Evolutionary conservation across 1,140 invertebrate species (phyloP), one percentile per base, ranked within the genome.

Genomic region (Drosophila orena): DNA sequence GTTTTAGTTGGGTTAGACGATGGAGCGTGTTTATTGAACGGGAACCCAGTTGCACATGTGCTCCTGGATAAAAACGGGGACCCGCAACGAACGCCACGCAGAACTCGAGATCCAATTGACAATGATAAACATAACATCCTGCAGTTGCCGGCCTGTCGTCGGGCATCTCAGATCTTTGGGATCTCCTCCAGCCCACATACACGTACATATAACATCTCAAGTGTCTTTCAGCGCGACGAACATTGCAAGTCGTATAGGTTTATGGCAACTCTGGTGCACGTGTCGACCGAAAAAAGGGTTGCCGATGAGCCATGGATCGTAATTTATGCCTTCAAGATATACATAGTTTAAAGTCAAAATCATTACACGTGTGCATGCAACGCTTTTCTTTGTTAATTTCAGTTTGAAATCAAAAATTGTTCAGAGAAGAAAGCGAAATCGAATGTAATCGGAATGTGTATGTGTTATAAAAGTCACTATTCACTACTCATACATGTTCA

Each of bases 51-150:
- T 20, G 46, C 60, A 68, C 64, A 68, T 65, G 46, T 64, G 59
- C 14, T 11, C 20, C 30, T 49, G 17, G 14, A 8, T 14, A 27
- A 14, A 34, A 43, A 1, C 37, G 40, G 55, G 55, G 54, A 79
- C 58, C 79, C 79, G 78, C 79, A 71, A 27, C 59, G 61, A 61
- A 76, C 72, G 66, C 55, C 58, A 46, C 66, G 68, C 56, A 72
- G 68, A 77, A 77, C 73, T 69, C 73, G 75, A 79, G 78, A 75
- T 77, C 79, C 81, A 79, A 84, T 73, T 86, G 83, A 83, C 50
- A 86, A 72, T 73, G 71, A 88, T 86, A 86, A 86, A 86, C 83
- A 86, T 83, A 65, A 68, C 64, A 68, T 68, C 83, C 83, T 86
- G 83, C 83, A 76, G 83, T 88, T 83, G 83, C 44, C 44, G 58